A percentile compares a stretch with the other conserved stretches of the same genome.
Conservation (phyloP, 2,888 invertebrate genomes). For the Lasioglossum vierecki region DNA sequence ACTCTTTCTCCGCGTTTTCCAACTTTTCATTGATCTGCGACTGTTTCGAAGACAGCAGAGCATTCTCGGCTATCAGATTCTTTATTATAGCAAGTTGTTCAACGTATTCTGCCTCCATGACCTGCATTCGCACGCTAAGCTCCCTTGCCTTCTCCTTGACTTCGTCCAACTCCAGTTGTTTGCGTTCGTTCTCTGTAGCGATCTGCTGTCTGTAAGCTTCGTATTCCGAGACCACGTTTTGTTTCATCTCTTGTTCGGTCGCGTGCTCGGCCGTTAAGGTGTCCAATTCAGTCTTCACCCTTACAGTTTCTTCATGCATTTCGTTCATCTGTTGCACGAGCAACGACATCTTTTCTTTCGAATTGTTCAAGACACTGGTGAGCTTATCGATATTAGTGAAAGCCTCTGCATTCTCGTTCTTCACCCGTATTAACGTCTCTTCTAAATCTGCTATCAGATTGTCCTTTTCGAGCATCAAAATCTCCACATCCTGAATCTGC, state of each 20-base stretch:
- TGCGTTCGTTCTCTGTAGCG: conserved; percentile 61
- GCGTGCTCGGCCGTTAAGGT: conserved; percentile 24
- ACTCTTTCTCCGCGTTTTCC: conserved; percentile 79
- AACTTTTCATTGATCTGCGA: conserved; percentile 82
- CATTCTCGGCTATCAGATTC: conserved; percentile 77
- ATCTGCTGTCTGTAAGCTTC: conserved; percentile 59
- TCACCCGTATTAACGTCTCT: conserved; percentile 60
- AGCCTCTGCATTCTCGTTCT: conserved; percentile 54
- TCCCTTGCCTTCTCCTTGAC: conserved; percentile 81
- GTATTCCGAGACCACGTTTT: conserved; percentile 56
- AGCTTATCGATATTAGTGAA: conserved; percentile 59
- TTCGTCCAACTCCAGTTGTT: conserved; percentile 76
- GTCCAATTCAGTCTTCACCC: conserved; percentile 46
- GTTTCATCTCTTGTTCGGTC: conserved; percentile 56
- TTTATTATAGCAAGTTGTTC: conserved; percentile 79
- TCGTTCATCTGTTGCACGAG: conserved; percentile 66
- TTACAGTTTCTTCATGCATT: conserved; percentile 68
- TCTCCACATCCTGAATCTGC: conserved; percentile 73
- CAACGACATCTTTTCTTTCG: conserved; percentile 63
- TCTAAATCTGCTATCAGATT: conserved; percentile 75
- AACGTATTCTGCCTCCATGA: conserved; percentile 80
- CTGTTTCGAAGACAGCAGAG: conserved; percentile 78
- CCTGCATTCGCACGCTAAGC: conserved; percentile 80
- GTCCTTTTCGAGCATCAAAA: conserved; percentile 71
- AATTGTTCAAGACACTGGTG: conserved; percentile 56